phyloP scores from a whole-genome alignment of 2,113 vertebrate genomes.

The Nannobrachium achirus region DNA sequence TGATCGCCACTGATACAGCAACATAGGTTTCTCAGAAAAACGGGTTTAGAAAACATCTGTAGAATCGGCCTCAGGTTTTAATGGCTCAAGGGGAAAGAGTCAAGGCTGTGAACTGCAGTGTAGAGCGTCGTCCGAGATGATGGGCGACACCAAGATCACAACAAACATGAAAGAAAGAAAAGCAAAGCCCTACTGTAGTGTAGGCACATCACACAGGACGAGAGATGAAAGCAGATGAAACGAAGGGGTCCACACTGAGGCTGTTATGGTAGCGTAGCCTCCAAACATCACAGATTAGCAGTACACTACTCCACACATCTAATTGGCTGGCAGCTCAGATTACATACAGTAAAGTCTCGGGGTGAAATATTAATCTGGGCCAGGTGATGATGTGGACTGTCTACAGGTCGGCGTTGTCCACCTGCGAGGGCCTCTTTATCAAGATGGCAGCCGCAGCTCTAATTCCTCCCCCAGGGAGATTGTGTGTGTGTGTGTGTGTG shows the following conservation, averaged over 20 bases:
- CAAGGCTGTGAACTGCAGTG: too few species aligned
- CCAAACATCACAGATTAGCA: background rate
- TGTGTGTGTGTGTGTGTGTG: too few species aligned
- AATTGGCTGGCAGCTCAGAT: constrained; percentile 13
- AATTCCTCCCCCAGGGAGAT: constrained; percentile 39
- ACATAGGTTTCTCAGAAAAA: too few species aligned
- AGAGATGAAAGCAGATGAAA: background rate
- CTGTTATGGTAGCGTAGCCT: background rate
- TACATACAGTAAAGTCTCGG: background rate
- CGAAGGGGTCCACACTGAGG: background rate
- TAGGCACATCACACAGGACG: too few species aligned
- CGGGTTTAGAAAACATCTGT: too few species aligned
- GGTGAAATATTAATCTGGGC: constrained; percentile 30
- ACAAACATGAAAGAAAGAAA: too few species aligned
- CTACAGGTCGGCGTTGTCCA: constrained; percentile 40
- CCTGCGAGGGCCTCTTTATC: constrained; percentile 32
- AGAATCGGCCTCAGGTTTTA: too few species aligned
- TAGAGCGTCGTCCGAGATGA: too few species aligned
- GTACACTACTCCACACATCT: constrained; percentile 4
- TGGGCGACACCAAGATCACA: too few species aligned
- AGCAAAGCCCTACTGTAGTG: too few species aligned
- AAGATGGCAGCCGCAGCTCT: constrained; percentile 18
- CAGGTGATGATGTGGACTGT: constrained; percentile 53
- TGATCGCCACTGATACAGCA: too few species aligned
- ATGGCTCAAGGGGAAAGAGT: too few species aligned